Evolutionary conservation across 2,888 invertebrate genomes (phyloP), one percentile per base, ranked within the genome.

Genomic region (Eristalis pertinax): DNA sequence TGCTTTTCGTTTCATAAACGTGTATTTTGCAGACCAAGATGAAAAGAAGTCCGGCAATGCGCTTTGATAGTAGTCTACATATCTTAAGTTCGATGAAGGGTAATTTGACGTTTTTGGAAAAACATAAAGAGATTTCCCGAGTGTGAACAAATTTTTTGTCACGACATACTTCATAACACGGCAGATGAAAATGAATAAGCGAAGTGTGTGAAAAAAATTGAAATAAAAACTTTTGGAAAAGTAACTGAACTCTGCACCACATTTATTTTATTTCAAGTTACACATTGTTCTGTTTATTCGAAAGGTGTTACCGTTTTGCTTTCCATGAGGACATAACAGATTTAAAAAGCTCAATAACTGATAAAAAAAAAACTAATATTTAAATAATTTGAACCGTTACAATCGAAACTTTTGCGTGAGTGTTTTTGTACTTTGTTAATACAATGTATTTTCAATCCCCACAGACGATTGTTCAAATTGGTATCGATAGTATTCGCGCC

Each of bases 401-500:
- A 19, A 8, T 50, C 8, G 50, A 50, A 50, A 19, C 50, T 50
- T 19, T 50, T n/a, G 38, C 11, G 4, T 38, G 0, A 13, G 38
- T 38, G 38, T 38, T 38, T n/a, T 13, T 38, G 38, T 19, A 50
- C 19, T 50, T 50, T 50, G 50, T 19, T 50, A 19, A n/a, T 50
- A 19, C 8, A 50, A 32, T 63, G 4, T n/a, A 64, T 63, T 63
- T 80, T 72, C 74, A 84, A 75, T 75, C 75, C 56, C 56, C 58
- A 67, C 67, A 29, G 50, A 60, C 69, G 60, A 72, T 76, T 76
- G 38, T 43, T 67, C 67, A 50, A 72, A 58, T 81, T 68, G 72
- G 24, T 81, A 43, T 70, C 43, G 79, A 79, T 70, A 80, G 65
- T 75, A 62, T 80, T 84, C 68, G 63, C 63, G 32, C 72, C 75